phyloP scores from a whole-genome alignment of 2,797 vertebrate species.

The Amblyraja radiata region DNA sequence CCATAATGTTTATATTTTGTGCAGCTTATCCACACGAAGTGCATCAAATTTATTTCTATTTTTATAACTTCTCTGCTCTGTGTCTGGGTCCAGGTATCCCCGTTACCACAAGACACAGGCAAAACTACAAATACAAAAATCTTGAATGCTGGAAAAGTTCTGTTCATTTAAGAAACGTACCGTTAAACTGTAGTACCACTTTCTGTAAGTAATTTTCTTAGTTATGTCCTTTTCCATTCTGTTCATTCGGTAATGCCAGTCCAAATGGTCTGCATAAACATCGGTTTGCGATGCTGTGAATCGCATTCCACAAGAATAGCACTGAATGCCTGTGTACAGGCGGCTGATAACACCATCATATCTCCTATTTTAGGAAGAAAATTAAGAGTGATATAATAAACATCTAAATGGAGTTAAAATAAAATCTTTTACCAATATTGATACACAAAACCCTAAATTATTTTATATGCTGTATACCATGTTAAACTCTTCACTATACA shows the following conservation, averaged over 20 bases:
- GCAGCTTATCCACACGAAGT: too few species aligned
- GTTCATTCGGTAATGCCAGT: constrained; percentile 98
- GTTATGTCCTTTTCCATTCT: constrained; percentile 88
- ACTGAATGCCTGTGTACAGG: constrained; percentile 95
- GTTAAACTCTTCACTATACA: neutral
- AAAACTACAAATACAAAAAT: neutral
- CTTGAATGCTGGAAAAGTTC: neutral
- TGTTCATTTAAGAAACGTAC: constrained; percentile 58
- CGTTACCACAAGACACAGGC: neutral
- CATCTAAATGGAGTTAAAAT: neutral
- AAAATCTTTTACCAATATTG: neutral
- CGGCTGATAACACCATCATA: constrained; percentile 82
- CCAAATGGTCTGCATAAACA: constrained; percentile 93
- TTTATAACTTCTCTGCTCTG: neutral
- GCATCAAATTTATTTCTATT: neutral
- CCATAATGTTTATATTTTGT: neutral
- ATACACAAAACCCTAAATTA: neutral
- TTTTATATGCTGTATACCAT: neutral
- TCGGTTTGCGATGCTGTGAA: constrained; percentile 92
- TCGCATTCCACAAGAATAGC: constrained; percentile 95
- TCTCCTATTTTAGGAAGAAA: constrained; percentile 59
- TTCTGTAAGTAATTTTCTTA: constrained; percentile 88
- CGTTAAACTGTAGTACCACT: constrained; percentile 92
- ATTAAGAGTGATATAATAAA: neutral
- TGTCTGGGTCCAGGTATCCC: neutral